Percentiles rank a stretch among this genome's conserved stretches.
Evolutionary conservation across 2,113 vertebrate species (phyloP).

Genomic region (Dipodomys ordii): DNA sequence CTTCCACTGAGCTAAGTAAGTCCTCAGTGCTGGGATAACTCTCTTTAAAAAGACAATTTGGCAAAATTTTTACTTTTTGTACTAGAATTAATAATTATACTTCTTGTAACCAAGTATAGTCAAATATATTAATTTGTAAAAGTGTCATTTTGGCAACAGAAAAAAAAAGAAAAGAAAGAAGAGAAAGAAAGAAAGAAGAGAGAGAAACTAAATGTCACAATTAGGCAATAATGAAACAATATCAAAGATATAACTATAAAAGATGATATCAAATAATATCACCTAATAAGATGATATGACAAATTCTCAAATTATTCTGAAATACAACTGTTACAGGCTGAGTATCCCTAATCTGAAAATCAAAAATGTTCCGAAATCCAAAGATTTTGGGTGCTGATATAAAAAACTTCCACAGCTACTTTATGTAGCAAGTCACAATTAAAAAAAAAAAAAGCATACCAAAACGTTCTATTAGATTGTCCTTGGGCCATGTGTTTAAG

Average conservation of each 20-base stretch:
- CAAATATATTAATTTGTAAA: slow-evolving; percentile 22
- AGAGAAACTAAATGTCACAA: neutral
- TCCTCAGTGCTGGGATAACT: neutral
- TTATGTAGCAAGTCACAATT: accelerated
- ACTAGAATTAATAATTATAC: neutral
- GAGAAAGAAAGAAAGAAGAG: no score
- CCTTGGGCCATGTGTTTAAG: neutral
- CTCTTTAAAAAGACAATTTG: neutral
- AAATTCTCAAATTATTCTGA: slow-evolving; percentile 16
- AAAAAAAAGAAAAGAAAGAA: neutral
- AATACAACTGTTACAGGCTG: neutral
- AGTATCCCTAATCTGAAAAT: neutral
- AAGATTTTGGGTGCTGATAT: neutral
- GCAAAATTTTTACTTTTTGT: neutral
- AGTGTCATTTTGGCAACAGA: neutral
- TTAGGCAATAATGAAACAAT: slow-evolving; percentile 3
- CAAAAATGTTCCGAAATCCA: neutral
- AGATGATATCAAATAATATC: neutral
- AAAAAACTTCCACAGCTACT: neutral
- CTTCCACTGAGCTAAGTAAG: neutral
- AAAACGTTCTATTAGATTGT: neutral
- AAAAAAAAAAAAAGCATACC: neutral
- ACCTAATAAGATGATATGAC: neutral
- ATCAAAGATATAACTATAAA: neutral
- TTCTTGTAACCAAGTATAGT: neutral